A percentile compares a stretch with the other conserved stretches of the same genome.
Evolutionary conservation across 2,888 invertebrate genomes (phyloP).

Genomic region (Polydesmus complanatus): DNA sequence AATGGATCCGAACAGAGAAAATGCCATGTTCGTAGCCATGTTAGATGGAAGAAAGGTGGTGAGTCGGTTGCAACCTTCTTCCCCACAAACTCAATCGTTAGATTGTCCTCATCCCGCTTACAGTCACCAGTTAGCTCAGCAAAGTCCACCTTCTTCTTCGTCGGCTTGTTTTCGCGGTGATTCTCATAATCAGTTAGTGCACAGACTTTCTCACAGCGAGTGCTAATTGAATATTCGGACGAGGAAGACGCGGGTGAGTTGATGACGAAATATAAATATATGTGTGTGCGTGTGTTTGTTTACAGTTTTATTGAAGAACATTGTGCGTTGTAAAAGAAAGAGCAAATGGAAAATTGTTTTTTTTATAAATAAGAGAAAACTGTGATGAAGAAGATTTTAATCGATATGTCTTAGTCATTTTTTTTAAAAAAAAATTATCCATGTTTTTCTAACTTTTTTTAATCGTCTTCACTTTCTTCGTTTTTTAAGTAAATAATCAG

Average conservation of each 20-base stretch:
- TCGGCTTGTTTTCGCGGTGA: background rate
- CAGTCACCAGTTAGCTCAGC: constrained; percentile 7
- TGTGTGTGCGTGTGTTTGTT: background rate
- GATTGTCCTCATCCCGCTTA: constrained; percentile 9
- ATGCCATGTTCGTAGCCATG: constrained; percentile 47
- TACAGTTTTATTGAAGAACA: too few relatives aligned
- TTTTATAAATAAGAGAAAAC: background rate
- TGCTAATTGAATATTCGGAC: constrained; percentile 8
- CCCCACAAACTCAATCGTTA: constrained; percentile 3
- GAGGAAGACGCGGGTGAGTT: too few relatives aligned
- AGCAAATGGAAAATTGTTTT: background rate
- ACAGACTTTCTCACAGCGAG: constrained; percentile 14
- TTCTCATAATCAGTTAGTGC: background rate
- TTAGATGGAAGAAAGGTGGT: constrained; percentile 74
- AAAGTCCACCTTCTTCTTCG: background rate
- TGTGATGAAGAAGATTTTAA: background rate
- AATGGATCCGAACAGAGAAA: constrained; percentile 18
- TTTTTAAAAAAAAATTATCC: too few relatives aligned
- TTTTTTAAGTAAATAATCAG: background rate
- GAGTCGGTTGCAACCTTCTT: constrained; percentile 59
- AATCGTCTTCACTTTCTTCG: background rate
- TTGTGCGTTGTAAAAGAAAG: background rate
- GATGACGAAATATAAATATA: background rate
- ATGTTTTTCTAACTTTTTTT: background rate
- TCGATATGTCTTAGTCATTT: background rate